These are phyloP conservation scores for Nothocercus julius DNA, from an alignment of 2,113 vertebrate genomes.

Conservation along the genomic window DNA sequence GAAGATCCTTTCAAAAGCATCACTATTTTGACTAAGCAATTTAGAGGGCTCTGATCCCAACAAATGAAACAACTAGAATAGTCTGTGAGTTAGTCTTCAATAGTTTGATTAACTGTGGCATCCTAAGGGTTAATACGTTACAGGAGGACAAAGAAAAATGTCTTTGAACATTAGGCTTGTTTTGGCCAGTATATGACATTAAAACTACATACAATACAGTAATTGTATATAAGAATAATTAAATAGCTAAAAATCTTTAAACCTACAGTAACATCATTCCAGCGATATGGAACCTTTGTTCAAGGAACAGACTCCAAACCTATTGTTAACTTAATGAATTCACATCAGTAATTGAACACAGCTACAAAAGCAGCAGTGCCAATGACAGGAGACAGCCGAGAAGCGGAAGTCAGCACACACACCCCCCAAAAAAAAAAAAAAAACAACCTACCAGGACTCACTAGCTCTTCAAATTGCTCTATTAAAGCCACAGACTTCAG, in stretches of 20 bases:
- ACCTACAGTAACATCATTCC: not conserved
- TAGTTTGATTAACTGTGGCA: not conserved
- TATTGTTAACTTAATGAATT: conserved; percentile 2
- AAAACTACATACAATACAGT: not conserved
- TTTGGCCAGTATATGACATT: not conserved
- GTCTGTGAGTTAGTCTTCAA: not conserved
- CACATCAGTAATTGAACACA: conserved; percentile 27
- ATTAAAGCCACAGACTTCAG: not conserved
- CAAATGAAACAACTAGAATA: not conserved
- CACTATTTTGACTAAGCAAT: not conserved
- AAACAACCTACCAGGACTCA: not conserved
- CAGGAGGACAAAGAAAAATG: not conserved
- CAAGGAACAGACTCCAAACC: not conserved
- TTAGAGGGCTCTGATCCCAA: not conserved
- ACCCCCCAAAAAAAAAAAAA: not conserved
- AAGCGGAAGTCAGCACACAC: not conserved
- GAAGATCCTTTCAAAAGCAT: not conserved
- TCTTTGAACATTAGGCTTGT: not conserved
- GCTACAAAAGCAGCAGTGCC: not conserved
- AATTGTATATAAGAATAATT: not conserved
- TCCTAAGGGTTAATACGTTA: not conserved
- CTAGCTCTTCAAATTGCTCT: not conserved
- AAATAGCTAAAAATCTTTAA: conserved; percentile 9
- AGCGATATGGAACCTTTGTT: not conserved
- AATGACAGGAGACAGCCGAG: not conserved